These are phyloP conservation scores for Cartodere bifasciata DNA, from an alignment of 2,888 invertebrate species.

Conservation along the genomic window DNA sequence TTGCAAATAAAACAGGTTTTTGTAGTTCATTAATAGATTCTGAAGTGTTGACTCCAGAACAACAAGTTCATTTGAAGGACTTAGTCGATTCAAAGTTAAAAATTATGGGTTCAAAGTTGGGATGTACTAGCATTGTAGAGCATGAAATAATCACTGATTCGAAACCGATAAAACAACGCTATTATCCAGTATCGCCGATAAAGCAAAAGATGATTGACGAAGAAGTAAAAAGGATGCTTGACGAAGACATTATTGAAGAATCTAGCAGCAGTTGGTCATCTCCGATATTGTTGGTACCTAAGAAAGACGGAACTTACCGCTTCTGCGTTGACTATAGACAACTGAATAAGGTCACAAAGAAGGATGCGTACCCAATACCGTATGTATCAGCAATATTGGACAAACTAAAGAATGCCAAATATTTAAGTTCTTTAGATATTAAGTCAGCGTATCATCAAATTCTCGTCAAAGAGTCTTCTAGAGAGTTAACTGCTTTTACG, in stretches of 20 bases:
- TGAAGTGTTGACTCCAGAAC: neutral
- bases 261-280: constrained; percentile 3
- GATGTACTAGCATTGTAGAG: constrained; percentile 6
- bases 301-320: constrained; percentile 3
- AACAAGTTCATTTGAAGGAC: constrained; percentile 3
- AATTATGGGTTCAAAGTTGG: constrained; percentile 1
- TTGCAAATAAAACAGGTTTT: too few relatives aligned
- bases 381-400: constrained; percentile 7
- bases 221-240: constrained; percentile 4
- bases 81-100: constrained; percentile 3
- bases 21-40: too few relatives aligned
- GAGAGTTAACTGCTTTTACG: constrained; percentile 5
- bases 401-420: constrained; percentile 4
- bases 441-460: constrained; percentile 7
- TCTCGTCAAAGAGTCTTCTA: constrained; percentile 3
- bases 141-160: constrained; percentile 4
- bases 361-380: constrained; percentile 4
- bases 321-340: too few relatives aligned
- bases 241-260: constrained; percentile 2
- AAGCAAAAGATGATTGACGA: too few relatives aligned
- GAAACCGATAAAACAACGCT: constrained; percentile 1
- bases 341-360: constrained; percentile 2
- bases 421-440: constrained; percentile 3
- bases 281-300: constrained; percentile 2
- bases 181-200: constrained; percentile 1